Conservation (phyloP, 2,113 vertebrate genomes). For the Catharus fuscescens region DNA sequence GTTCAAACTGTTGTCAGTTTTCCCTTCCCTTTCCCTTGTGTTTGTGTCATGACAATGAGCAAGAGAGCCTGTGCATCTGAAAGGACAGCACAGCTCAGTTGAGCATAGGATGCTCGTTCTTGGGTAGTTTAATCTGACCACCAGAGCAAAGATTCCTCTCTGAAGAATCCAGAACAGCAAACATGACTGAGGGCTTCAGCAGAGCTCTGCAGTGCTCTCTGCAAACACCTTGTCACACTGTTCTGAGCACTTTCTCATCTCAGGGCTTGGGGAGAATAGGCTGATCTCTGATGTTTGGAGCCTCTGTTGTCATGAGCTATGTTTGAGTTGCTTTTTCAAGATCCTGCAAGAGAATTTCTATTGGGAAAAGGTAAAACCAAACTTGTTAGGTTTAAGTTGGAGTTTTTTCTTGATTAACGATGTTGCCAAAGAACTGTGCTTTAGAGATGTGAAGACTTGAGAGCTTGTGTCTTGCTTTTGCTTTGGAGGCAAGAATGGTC, state of each 20-base stretch:
- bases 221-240: accelerated
- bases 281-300: background rate
- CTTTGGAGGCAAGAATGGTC: background rate
- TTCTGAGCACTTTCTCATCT: background rate
- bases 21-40: background rate
- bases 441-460: background rate
- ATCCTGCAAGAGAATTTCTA: background rate
- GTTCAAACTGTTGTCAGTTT: background rate
- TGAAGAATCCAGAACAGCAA: background rate
- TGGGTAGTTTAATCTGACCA: background rate
- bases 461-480: background rate
- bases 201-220: background rate
- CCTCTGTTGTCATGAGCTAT: background rate
- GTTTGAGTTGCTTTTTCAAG: background rate
- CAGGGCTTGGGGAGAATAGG: background rate
- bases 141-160: background rate
- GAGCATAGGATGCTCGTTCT: background rate
- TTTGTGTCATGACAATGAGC: background rate
- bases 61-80: background rate
- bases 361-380: background rate
- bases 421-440: background rate
- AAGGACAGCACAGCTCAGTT: background rate
- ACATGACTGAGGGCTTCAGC: background rate
- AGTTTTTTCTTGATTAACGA: background rate
- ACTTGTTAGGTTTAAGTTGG: background rate